Conservation (phyloP, 2,113 vertebrate genomes). For the Odocoileus virginianus region DNA sequence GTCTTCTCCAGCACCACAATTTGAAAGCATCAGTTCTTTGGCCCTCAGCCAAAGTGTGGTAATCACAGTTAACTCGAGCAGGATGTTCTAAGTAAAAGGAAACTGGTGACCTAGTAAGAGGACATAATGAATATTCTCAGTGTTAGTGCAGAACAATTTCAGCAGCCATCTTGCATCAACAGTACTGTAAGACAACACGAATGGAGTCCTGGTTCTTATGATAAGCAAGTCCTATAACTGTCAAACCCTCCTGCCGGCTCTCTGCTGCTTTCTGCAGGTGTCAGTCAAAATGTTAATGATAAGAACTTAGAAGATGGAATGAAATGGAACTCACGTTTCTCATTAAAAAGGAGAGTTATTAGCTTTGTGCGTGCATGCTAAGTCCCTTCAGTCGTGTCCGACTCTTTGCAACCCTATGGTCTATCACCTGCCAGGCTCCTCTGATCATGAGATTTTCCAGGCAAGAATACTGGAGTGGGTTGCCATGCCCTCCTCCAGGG, state of each 20-base stretch:
- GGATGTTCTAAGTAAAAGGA: background rate
- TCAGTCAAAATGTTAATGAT: slow-evolving; percentile 13
- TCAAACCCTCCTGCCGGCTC: background rate
- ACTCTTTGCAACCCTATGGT: background rate
- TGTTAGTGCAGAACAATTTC: background rate
- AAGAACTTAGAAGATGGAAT: background rate
- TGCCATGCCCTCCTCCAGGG: background rate
- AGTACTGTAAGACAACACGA: background rate
- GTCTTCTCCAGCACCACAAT: background rate
- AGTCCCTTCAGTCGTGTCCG: background rate
- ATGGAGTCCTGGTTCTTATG: background rate
- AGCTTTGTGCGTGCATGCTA: background rate
- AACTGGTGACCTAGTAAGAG: background rate
- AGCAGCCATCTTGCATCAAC: background rate
- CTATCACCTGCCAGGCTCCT: accelerated
- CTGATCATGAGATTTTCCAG: background rate
- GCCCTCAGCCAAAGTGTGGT: background rate
- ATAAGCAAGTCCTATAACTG: no score
- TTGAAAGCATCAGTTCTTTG: background rate
- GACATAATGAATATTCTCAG: background rate
- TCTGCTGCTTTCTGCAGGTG: background rate
- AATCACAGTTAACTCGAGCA: background rate
- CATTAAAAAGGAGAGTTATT: background rate
- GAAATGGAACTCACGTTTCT: background rate
- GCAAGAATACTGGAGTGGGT: background rate